These are phyloP conservation scores for Smittia sp. DNA, from an alignment of 2,888 invertebrate species.

Conservation along the genomic window DNA sequence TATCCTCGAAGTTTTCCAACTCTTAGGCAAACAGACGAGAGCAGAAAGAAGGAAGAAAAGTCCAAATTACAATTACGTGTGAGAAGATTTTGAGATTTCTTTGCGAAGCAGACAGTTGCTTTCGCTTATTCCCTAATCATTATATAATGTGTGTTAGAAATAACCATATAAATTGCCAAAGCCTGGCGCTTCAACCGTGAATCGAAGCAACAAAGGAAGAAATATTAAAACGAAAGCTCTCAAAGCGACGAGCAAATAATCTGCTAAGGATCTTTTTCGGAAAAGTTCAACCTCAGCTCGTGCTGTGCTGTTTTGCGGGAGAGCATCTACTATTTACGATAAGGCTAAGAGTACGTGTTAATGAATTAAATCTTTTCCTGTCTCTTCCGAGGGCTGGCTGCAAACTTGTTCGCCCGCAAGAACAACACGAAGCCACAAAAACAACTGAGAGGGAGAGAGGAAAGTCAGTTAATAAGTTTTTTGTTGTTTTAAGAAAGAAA, in stretches of 20 bases:
- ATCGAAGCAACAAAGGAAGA: background rate
- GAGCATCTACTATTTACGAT: too few relatives aligned
- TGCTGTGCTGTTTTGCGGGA: too few relatives aligned
- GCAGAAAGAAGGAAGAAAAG: background rate
- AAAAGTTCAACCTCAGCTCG: too few relatives aligned
- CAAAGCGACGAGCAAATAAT: too few relatives aligned
- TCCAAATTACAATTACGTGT: conserved; percentile 25
- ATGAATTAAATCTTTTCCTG: conserved; percentile 23
- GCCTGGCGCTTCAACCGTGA: background rate
- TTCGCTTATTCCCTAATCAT: background rate
- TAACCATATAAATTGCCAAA: conserved; percentile 24
- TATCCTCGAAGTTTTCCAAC: background rate
- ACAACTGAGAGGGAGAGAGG: too few relatives aligned
- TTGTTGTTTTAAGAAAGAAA: too few relatives aligned
- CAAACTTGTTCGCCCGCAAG: too few relatives aligned
- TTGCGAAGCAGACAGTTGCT: background rate
- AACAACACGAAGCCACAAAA: too few relatives aligned
- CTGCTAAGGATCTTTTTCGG: too few relatives aligned
- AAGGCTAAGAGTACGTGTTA: conserved; percentile 17
- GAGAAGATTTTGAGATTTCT: background rate
- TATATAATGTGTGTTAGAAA: background rate
- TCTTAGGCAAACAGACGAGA: background rate
- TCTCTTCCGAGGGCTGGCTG: background rate
- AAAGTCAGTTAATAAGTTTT: too few relatives aligned
- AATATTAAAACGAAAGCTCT: too few relatives aligned